Evolutionary conservation across 2,113 vertebrate genomes (phyloP).

Genomic region (Gnathonemus longibarbis): DNA sequence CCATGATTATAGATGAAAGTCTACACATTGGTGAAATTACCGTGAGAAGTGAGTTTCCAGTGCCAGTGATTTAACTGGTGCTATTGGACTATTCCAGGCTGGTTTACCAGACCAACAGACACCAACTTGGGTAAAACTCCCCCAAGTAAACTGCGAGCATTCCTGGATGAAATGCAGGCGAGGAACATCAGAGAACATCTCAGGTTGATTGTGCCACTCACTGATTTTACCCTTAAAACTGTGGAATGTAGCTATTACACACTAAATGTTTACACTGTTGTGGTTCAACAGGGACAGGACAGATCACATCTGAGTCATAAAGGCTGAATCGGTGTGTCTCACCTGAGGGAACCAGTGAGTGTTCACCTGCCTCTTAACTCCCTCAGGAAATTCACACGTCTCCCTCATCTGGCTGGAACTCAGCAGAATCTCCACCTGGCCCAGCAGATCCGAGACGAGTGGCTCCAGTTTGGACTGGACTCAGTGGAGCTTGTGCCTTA

Average conservation of each 20-base stretch:
- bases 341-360: neutral
- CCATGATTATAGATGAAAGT: neutral
- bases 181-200: constrained; percentile 78
- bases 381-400: constrained; percentile 80
- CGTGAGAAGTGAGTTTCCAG: neutral
- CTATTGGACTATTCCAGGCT: constrained; percentile 60
- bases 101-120: constrained; percentile 68
- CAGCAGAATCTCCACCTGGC: constrained; percentile 76
- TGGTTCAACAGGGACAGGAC: neutral
- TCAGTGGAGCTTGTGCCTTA: constrained; percentile 77
- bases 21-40: neutral
- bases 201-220: constrained; percentile 58
- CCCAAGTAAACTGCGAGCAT: constrained; percentile 53
- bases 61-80: neutral
- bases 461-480: constrained; percentile 84
- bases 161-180: constrained; percentile 79
- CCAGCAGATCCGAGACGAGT: constrained; percentile 74
- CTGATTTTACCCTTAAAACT: neutral
- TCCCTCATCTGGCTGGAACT: constrained; percentile 87
- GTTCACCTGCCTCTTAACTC: constrained; percentile 21
- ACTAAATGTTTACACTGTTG: neutral
- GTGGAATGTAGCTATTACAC: neutral
- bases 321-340: neutral
- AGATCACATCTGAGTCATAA: neutral
- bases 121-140: constrained; percentile 19